Percentiles rank a stretch among this genome's conserved stretches.
phyloP scores from a whole-genome alignment of 2,888 invertebrate species.

The Xylota segnis region DNA sequence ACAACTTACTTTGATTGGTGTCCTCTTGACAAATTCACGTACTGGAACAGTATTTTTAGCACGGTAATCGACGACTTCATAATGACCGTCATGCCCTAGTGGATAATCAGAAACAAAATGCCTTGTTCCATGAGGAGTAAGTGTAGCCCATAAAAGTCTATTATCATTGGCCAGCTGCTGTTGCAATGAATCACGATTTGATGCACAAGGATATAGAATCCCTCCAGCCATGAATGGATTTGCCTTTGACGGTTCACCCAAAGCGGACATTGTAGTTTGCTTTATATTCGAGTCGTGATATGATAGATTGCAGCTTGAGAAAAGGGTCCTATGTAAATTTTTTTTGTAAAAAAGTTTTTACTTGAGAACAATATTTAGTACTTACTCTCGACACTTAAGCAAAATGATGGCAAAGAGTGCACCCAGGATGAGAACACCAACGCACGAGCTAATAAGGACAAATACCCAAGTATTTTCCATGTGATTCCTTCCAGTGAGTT shows the following conservation, averaged over 20 bases:
- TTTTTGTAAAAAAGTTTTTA: not conserved
- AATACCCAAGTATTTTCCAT: conserved; percentile 93
- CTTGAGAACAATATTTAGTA: conserved; percentile 42
- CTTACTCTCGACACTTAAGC: conserved; percentile 92
- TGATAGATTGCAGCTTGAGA: conserved; percentile 82
- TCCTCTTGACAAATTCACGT: conserved; percentile 82
- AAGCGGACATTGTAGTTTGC: conserved; percentile 86
- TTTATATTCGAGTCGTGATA: conserved; percentile 84
- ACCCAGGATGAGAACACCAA: conserved; percentile 92
- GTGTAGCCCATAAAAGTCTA: conserved; percentile 92
- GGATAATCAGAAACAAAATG: conserved; percentile 90
- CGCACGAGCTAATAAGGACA: conserved; percentile 91
- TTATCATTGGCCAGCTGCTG: conserved; percentile 87
- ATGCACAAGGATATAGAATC: conserved; percentile 86
- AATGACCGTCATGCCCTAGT: conserved; percentile 87
- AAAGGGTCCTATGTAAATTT: conserved; percentile 72
- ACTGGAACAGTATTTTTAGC: conserved; percentile 80
- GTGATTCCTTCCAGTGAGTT: conserved; percentile 89
- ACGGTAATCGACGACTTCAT: conserved; percentile 88
- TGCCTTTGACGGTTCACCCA: conserved; percentile 85
- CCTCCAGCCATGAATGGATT: conserved; percentile 85
- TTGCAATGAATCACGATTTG: conserved; percentile 84
- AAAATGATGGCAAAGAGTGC: conserved; percentile 91
- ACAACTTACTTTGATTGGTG: conserved; percentile 82
- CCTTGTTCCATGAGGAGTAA: conserved; percentile 92